Evolutionary conservation across 2,888 invertebrate species (phyloP).

Genomic region (Theodoxus fluviatilis): DNA sequence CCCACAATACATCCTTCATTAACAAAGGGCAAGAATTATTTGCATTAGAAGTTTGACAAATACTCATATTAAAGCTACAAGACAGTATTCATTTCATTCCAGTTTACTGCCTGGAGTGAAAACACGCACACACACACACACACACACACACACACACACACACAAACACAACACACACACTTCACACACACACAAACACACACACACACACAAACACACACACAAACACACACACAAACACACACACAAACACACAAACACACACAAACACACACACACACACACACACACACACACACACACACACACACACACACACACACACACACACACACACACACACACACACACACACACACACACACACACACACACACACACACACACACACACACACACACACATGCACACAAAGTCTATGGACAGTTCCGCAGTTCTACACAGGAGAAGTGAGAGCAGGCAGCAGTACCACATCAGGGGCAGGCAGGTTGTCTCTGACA

Average conservation of each 20-base stretch:
- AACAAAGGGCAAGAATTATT: too few relatives aligned
- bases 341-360: slow-evolving; percentile 7
- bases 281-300: not conserved
- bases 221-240: slow-evolving; percentile 12
- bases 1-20: too few relatives aligned
- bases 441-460: not conserved
- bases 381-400: not conserved
- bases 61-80: too few relatives aligned
- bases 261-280: not conserved
- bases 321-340: slow-evolving; percentile 11
- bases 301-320: not conserved
- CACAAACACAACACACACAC: not conserved
- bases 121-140: slow-evolving; percentile 15
- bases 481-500: slow-evolving; percentile 9
- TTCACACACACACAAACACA: slow-evolving; percentile 2
- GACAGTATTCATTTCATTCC: too few relatives aligned
- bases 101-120: too few relatives aligned
- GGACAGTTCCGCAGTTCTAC: not conserved
- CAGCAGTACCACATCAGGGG: not conserved
- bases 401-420: not conserved
- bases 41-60: too few relatives aligned
- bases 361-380: not conserved
- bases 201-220: slow-evolving; percentile 3
- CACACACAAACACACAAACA: slow-evolving; percentile 16
- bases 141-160: slow-evolving; percentile 12